A percentile compares a stretch with the other conserved stretches of the same genome.
Evolutionary conservation across 1,140 invertebrate genomes (phyloP).

Genomic region (Ditylenchus dipsaci): DNA sequence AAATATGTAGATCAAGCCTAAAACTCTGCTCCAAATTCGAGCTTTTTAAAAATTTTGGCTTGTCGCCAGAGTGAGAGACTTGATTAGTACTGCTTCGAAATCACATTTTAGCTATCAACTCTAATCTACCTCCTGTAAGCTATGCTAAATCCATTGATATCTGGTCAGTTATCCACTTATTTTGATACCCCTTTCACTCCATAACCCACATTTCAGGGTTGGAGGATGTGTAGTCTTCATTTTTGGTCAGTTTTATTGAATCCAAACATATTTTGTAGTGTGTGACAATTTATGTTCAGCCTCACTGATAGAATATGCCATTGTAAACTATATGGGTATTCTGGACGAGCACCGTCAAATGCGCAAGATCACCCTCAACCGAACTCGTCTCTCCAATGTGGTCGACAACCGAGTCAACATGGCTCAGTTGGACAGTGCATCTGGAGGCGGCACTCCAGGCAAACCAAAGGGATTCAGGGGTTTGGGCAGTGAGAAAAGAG

Average conservation of each 20-base stretch:
- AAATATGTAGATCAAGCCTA: too few relatives aligned
- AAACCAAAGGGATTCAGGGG: background rate
- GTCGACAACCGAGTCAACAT: slow-evolving; percentile 31
- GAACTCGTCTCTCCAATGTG: slow-evolving; percentile 53
- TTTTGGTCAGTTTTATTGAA: background rate
- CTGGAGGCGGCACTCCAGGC: background rate
- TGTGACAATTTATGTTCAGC: slow-evolving; percentile 93
- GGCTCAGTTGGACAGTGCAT: slow-evolving; percentile 4
- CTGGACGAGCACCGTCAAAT: slow-evolving; percentile 55
- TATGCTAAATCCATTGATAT: slow-evolving; percentile 93
- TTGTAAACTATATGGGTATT: slow-evolving; percentile 76
- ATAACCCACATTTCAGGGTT: slow-evolving; percentile 61
- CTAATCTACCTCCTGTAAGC: slow-evolving; percentile 87
- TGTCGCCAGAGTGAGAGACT: too few relatives aligned
- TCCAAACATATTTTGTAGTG: slow-evolving; percentile 58
- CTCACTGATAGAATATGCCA: slow-evolving; percentile 81
- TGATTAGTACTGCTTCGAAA: too few relatives aligned
- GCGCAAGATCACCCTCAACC: slow-evolving; percentile 51
- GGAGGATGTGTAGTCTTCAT: slow-evolving; percentile 70
- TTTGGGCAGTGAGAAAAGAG: slow-evolving; percentile 15
- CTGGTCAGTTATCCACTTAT: slow-evolving; percentile 64
- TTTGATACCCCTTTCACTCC: slow-evolving; percentile 25
- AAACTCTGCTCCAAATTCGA: too few relatives aligned
- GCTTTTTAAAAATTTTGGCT: too few relatives aligned
- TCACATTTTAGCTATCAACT: slow-evolving; percentile 76